Conservation (phyloP, 2,113 vertebrate genomes). For the Fregetta grallaria region DNA sequence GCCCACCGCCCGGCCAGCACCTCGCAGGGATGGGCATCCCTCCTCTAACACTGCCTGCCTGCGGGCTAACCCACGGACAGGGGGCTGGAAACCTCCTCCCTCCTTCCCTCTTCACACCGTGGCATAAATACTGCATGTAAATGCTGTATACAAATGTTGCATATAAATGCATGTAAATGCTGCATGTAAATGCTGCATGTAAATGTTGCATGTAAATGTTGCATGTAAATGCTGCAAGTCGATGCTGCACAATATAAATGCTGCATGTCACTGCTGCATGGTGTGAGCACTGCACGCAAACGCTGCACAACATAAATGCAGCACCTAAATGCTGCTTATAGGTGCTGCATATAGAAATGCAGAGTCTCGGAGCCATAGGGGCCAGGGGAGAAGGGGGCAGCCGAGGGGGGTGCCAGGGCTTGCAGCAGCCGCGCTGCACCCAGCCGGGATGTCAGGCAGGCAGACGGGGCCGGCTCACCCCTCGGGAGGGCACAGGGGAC, state of each 20-base stretch:
- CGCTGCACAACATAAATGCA: neutral
- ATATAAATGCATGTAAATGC: neutral
- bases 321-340: neutral
- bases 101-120: neutral
- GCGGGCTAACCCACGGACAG: accelerated
- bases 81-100: neutral
- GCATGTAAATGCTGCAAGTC: neutral
- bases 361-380: neutral
- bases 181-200: too few relatives aligned
- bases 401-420: neutral
- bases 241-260: accelerated
- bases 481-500: neutral
- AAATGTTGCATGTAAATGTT: neutral
- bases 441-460: too few relatives aligned
- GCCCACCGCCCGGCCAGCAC: neutral
- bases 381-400: neutral
- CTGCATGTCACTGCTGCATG: neutral
- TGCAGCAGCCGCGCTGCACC: neutral
- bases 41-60: neutral
- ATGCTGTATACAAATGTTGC: neutral
- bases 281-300: neutral
- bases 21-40: neutral
- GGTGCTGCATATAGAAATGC: neutral
- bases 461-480: neutral
- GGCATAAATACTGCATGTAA: neutral